Base-by-base conservation (phyloP, 2,888 invertebrate species). In the Eugnorisma glareosa region DNA sequence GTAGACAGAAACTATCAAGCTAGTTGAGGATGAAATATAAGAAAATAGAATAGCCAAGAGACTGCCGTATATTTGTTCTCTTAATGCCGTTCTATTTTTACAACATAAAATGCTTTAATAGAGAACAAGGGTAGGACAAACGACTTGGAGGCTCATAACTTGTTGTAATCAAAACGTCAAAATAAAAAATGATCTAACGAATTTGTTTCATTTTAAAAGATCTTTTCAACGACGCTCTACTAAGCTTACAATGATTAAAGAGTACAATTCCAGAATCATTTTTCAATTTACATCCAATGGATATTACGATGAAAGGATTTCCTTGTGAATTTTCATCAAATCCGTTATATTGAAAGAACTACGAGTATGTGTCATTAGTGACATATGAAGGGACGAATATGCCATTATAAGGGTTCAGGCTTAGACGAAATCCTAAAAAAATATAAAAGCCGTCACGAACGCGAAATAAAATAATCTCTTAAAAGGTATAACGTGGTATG, bases 121-220 rank as follows among this genome's bases (percentile, higher is more conserved):
- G 54, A 76, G 69, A 67, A 77, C 78, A 79, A 77, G 64, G 73
- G 74, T 79, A 79, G 69, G 57, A 84, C 72, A 82, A 86, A 86
- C 67, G 79, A 82, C 72, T 84, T 68, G 66, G 61, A 73, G 69
- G 54, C 73, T 86, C 72, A 57, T 84, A 86, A 61, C 79, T 83
- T 69, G 73, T 83, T 73, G 72, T 84, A 81, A 87, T 84, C 83
- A 83, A 88, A 81, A 82, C 73, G 78, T 84, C 88, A 87, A 83
- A 83, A 86, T 86, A 84, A 86, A 83, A 86, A 87, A 86, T 85
- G 86, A 77, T 85, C 83, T 74, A 51, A 54, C 68, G 67, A 77
- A 81, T 79, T 86, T 85, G 75, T 85, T 86, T 81, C 45, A 64
- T 81, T 82, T 82, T 79, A 81, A 82, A 86, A 79, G 59, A 76